Conservation (phyloP, 1,140 invertebrate genomes). For the Aphidius ervi region DNA sequence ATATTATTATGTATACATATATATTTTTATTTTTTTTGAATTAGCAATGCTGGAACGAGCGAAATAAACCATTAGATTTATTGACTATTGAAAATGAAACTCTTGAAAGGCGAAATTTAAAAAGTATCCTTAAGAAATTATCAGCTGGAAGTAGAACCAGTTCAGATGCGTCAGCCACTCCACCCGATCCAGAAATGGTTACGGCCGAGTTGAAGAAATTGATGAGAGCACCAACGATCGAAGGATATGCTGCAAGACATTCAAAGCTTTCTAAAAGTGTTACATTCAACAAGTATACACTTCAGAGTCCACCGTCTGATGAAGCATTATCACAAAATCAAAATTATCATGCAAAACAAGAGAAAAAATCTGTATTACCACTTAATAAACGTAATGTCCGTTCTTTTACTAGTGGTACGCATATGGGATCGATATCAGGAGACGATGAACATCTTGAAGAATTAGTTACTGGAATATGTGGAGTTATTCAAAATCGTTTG, state of each 20-base stretch:
- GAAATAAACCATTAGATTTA: slow-evolving; percentile 28
- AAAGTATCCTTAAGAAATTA: slow-evolving; percentile 80
- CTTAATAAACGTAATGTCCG: slow-evolving; percentile 50
- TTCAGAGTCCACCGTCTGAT: slow-evolving; percentile 68
- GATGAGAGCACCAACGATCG: slow-evolving; percentile 74
- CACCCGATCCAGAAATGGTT: slow-evolving; percentile 44
- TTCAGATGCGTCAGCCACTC: slow-evolving; percentile 41
- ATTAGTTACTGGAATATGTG: slow-evolving; percentile 69
- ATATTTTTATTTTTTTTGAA: no score
- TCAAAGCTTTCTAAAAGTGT: slow-evolving; percentile 85
- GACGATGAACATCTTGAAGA: slow-evolving; percentile 75
- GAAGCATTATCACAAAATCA: slow-evolving; percentile 25
- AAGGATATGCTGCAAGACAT: slow-evolving; percentile 81
- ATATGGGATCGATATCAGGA: slow-evolving; percentile 35
- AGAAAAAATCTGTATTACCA: slow-evolving; percentile 43
- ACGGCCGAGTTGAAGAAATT: slow-evolving; percentile 61
- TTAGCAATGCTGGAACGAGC: no score
- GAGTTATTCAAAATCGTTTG: slow-evolving; percentile 65
- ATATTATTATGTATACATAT: no score
- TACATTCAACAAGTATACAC: slow-evolving; percentile 78
- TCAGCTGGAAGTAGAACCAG: slow-evolving; percentile 59
- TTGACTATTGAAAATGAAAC: slow-evolving; percentile 77
- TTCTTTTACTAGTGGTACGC: slow-evolving; percentile 45
- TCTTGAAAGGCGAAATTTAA: slow-evolving; percentile 72
- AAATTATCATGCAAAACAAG: slow-evolving; percentile 31